Percentiles rank a stretch among this genome's conserved stretches.
Evolutionary conservation across 2,888 invertebrate species (phyloP).

Genomic region (Rotaria sp.): DNA sequence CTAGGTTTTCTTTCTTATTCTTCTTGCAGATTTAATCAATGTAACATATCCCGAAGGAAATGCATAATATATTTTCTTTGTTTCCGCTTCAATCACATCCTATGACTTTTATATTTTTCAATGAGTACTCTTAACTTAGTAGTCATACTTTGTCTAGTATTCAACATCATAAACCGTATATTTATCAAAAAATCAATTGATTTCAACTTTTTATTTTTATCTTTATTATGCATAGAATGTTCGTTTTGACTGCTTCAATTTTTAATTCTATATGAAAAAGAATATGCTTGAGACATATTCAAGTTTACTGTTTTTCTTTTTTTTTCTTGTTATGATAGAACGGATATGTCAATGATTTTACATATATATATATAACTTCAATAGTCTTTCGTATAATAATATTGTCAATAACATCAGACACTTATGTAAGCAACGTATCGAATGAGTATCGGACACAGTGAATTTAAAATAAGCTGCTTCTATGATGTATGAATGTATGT

Average conservation of each 20-base stretch:
- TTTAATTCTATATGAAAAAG: neutral
- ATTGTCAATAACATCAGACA: neutral
- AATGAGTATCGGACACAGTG: neutral
- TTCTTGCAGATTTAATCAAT: neutral
- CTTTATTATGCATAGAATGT: neutral
- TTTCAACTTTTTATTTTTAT: neutral
- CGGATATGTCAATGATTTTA: neutral
- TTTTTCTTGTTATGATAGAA: neutral
- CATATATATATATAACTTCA: neutral
- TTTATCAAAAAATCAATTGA: neutral
- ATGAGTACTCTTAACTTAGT: neutral
- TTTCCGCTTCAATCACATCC: neutral
- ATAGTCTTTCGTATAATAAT: neutral
- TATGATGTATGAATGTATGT: slow-evolving; percentile 12
- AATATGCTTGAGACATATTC: neutral
- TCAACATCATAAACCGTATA: no score
- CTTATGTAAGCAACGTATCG: slow-evolving; percentile 14
- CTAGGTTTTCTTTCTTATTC: no score
- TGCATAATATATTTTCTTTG: slow-evolving; percentile 1
- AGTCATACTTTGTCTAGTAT: neutral
- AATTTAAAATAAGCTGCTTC: neutral
- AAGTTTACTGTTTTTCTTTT: neutral
- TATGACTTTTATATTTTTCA: neutral
- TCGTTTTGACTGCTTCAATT: neutral
- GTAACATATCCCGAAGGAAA: neutral